A percentile compares a stretch with the other conserved stretches of the same genome.
Conservation (phyloP, 2,113 vertebrate genomes). For the Limanda limanda region DNA sequence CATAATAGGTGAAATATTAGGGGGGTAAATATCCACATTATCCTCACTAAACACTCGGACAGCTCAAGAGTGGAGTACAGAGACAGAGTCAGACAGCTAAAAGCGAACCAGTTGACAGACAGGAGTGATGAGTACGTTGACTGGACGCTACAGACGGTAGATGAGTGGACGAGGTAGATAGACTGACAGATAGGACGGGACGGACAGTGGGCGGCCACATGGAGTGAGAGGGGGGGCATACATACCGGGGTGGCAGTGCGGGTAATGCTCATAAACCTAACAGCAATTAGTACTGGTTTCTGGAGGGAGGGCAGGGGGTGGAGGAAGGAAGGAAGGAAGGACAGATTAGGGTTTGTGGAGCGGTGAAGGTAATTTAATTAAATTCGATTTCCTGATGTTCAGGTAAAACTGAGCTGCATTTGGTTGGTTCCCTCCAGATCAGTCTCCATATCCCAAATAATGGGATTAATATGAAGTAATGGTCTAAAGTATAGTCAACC, state of each 20-base stretch:
- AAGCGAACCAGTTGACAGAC: slow-evolving; percentile 15
- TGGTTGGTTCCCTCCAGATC: neutral
- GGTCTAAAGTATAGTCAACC: no score
- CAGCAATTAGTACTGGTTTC: slow-evolving; percentile 99
- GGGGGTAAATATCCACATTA: no score
- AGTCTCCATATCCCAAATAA: neutral
- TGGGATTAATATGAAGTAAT: no score
- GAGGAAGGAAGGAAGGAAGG: slow-evolving; percentile 81
- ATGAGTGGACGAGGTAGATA: slow-evolving; percentile 33
- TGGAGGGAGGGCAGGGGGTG: slow-evolving; percentile 84
- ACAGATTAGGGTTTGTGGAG: slow-evolving; percentile 57
- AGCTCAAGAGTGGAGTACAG: neutral
- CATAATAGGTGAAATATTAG: no score
- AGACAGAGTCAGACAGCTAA: slow-evolving; percentile 30
- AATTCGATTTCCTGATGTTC: neutral
- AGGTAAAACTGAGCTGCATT: neutral
- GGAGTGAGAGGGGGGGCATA: slow-evolving; percentile 66
- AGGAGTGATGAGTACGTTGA: slow-evolving; percentile 23
- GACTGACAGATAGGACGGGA: slow-evolving; percentile 56
- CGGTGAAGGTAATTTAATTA: neutral
- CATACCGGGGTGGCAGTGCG: slow-evolving; percentile 87
- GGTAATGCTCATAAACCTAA: slow-evolving; percentile 99
- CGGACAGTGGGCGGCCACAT: slow-evolving; percentile 46
- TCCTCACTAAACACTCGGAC: no score
- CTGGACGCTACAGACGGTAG: slow-evolving; percentile 35